Evolutionary conservation across 2,113 vertebrate genomes (phyloP).

Genomic region (Ceyx margarethae): DNA sequence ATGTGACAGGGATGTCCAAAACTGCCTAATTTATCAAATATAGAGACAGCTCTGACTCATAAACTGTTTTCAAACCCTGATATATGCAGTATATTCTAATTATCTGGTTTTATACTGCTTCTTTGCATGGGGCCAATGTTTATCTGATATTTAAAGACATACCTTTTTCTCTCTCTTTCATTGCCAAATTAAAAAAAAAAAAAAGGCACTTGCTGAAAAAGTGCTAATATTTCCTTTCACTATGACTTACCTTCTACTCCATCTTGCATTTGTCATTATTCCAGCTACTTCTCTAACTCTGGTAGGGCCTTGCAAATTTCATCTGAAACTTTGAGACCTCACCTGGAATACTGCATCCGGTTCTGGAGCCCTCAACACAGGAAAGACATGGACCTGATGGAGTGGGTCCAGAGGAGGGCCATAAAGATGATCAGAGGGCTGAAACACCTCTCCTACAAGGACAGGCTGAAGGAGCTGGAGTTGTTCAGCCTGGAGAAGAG

Average conservation of each 20-base stretch:
- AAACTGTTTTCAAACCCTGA: background rate
- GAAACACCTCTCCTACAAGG: no score
- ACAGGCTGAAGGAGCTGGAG: no score
- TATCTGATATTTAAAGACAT: background rate
- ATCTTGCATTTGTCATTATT: background rate
- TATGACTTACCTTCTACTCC: background rate
- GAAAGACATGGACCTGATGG: no score
- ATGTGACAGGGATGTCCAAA: background rate
- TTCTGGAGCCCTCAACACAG: no score
- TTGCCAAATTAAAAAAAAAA: background rate
- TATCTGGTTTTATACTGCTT: background rate
- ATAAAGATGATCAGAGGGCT: no score
- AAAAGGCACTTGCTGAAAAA: background rate
- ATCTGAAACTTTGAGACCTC: background rate
- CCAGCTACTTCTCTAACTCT: background rate
- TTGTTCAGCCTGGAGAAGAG: no score
- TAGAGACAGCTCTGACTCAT: background rate
- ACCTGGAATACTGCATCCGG: no score
- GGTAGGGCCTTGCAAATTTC: background rate
- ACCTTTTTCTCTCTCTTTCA: background rate
- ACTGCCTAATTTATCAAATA: background rate
- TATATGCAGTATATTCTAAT: background rate
- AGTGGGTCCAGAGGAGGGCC: no score
- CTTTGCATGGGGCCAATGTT: background rate
- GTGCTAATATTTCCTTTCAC: background rate